phyloP scores from a whole-genome alignment of 2,888 invertebrate species.

The Papilio gigon region DNA sequence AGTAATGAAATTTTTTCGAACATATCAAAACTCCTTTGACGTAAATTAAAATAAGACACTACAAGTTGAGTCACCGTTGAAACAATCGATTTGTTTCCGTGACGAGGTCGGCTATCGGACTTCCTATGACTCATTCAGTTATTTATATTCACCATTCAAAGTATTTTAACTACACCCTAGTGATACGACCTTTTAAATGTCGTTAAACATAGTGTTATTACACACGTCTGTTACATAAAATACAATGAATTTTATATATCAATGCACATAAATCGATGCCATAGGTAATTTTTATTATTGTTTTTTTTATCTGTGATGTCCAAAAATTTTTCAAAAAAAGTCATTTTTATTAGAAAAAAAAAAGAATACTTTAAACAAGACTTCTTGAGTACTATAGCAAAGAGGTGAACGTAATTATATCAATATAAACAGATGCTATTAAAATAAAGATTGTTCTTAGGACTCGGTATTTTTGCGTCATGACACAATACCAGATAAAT shows the following conservation, averaged over 20 bases:
- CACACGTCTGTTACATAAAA: background rate
- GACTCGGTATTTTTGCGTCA: too few species aligned
- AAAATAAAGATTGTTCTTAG: too few species aligned
- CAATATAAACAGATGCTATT: background rate
- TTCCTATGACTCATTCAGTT: conserved; percentile 61
- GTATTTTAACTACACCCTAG: background rate
- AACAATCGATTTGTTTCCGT: conserved; percentile 67
- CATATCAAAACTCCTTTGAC: conserved; percentile 32
- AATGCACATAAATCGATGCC: too few species aligned
- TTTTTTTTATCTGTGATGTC: too few species aligned
- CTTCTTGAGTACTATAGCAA: too few species aligned
- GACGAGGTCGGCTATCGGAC: conserved; percentile 55
- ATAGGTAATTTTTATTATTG: too few species aligned
- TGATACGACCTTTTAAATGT: background rate
- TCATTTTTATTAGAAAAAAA: too few species aligned
- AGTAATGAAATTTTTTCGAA: conserved; percentile 11
- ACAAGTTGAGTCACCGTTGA: conserved; percentile 54
- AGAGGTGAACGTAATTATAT: too few species aligned
- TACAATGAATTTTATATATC: too few species aligned
- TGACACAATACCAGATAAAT: too few species aligned
- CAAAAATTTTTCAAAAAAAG: too few species aligned
- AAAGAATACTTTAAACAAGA: too few species aligned
- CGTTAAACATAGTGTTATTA: background rate
- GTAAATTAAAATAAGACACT: conserved; percentile 16
- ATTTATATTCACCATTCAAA: conserved; percentile 41